Evolutionary conservation across 1,140 invertebrate species (phyloP).

Genomic region (Chlorops oryzae): DNA sequence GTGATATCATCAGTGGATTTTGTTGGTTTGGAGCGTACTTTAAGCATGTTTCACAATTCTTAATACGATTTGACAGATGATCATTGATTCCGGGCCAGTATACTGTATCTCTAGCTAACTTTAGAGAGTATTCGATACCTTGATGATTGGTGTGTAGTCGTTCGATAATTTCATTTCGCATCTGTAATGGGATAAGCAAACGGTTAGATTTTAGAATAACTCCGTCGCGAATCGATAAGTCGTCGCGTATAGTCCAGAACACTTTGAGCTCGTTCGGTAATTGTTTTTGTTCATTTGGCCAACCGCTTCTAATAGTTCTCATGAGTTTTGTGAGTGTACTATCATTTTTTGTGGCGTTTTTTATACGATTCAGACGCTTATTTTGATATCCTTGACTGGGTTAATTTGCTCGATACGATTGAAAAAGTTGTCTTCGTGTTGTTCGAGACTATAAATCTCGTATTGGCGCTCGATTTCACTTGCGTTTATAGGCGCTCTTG

Average conservation of each 20-base stretch:
- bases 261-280: constrained; percentile 15
- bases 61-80: not conserved
- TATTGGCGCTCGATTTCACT: not conserved
- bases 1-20: constrained; percentile 5
- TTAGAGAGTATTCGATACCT: constrained; percentile 22
- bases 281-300: constrained; percentile 22
- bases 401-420: too few relatives aligned
- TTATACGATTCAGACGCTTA: not conserved
- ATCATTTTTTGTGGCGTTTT: not conserved
- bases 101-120: constrained; percentile 28
- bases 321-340: not conserved
- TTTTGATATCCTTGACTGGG: not conserved
- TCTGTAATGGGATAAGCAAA: constrained; percentile 26
- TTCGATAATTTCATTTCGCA: constrained; percentile 22
- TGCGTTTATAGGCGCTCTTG: constrained; percentile 1
- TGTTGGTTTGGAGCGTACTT: not conserved
- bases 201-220: constrained; percentile 13
- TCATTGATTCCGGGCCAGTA: constrained; percentile 25
- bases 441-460: not conserved
- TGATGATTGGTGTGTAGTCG: too few relatives aligned
- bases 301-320: constrained; percentile 18
- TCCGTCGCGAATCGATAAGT: constrained; percentile 18
- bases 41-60: constrained; percentile 11
- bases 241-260: constrained; percentile 24
- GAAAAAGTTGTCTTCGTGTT: not conserved